A percentile compares a stretch with the other conserved stretches of the same genome.
Evolutionary conservation across 2,113 vertebrate species (phyloP).

Genomic region (Syrmaticus mikado): DNA sequence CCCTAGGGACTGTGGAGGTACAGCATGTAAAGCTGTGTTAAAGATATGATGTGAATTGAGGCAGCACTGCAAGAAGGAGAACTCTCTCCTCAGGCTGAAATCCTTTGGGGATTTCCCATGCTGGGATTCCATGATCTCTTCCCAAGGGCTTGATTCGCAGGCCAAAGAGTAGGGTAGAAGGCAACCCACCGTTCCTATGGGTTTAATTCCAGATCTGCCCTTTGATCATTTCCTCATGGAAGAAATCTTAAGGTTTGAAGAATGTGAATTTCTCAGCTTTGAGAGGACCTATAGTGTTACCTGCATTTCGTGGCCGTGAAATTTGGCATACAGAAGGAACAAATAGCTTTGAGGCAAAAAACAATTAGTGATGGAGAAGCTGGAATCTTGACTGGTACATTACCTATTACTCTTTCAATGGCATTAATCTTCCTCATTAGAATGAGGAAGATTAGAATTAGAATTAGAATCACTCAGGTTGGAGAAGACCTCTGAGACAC

Average conservation of each 20-base stretch:
- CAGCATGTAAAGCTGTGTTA: neutral
- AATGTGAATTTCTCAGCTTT: neutral
- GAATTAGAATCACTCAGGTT: too few species aligned
- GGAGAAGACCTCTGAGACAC: too few species aligned
- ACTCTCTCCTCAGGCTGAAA: neutral
- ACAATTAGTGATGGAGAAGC: neutral
- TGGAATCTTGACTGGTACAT: neutral
- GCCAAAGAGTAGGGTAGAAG: neutral
- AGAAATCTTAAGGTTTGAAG: neutral
- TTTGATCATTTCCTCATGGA: fast-evolving
- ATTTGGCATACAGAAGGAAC: neutral
- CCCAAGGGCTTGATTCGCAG: neutral
- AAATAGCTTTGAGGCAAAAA: neutral
- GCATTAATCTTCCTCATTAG: neutral
- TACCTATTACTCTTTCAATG: neutral
- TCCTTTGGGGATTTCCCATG: neutral
- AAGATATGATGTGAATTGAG: neutral
- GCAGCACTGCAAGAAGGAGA: neutral
- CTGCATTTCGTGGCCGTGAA: fast-evolving
- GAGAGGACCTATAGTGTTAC: neutral
- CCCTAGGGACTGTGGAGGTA: neutral
- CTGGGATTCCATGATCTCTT: neutral
- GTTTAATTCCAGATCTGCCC: neutral
- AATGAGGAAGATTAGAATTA: too few species aligned
- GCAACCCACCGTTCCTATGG: neutral